phyloP scores from a whole-genome alignment of 2,797 vertebrate genomes.

The Carapus acus region DNA sequence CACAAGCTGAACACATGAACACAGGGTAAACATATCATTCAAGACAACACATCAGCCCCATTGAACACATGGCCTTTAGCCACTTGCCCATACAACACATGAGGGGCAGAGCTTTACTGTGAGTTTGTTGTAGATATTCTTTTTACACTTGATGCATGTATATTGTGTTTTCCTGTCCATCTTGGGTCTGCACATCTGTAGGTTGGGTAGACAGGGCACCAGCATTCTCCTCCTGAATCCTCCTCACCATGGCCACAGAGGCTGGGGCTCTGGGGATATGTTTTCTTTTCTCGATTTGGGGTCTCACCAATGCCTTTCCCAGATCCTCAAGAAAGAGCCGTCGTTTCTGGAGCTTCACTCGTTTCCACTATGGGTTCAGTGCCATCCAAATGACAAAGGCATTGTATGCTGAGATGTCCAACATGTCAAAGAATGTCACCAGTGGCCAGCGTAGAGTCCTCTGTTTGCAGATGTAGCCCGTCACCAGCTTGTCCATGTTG shows the following conservation, averaged over 20 bases:
- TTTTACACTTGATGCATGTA: constrained; percentile 6
- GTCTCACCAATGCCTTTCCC: constrained; percentile 33
- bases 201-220: not conserved
- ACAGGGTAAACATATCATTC: no score
- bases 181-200: constrained; percentile 9
- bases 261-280: no score
- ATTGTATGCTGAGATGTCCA: no score
- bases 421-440: constrained; percentile 13
- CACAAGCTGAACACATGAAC: no score
- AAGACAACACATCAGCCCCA: not conserved
- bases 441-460: constrained; percentile 7
- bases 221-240: no score
- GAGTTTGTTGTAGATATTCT: not conserved
- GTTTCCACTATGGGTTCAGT: constrained; percentile 33
- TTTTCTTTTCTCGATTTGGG: no score
- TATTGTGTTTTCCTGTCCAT: not conserved
- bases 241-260: no score
- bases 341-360: constrained; percentile 34
- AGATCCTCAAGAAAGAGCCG: constrained; percentile 28
- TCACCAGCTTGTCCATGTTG: constrained; percentile 40
- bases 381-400: constrained; percentile 29
- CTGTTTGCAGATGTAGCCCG: constrained; percentile 13
- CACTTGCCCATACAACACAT: not conserved
- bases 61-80: not conserved
- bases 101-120: constrained; percentile 5